Conservation (phyloP, 2,888 invertebrate genomes). For the Lepidocyrtinus sp. region DNA sequence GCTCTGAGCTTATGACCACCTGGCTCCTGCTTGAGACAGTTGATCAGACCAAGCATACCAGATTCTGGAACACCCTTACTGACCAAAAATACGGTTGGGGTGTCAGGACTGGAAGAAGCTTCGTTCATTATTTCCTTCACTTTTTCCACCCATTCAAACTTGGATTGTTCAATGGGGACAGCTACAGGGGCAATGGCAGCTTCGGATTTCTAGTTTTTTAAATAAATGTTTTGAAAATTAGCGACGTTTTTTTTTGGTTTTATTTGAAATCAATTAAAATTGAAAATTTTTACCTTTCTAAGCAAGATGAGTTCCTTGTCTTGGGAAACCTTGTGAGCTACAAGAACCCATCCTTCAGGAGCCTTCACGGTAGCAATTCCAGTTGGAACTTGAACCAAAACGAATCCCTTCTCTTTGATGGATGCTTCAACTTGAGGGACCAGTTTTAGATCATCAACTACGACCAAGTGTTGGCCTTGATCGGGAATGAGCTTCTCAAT, state of each 20-base stretch:
- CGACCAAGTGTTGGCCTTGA: slow-evolving; percentile 80
- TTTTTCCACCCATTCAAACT: slow-evolving; percentile 85
- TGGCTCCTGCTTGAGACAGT: slow-evolving; percentile 90
- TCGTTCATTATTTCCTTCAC: slow-evolving; percentile 84
- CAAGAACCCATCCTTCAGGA: slow-evolving; percentile 74
- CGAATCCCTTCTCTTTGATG: slow-evolving; percentile 80
- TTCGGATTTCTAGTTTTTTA: slow-evolving; percentile 55
- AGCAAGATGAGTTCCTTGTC: slow-evolving; percentile 80
- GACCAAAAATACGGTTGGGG: slow-evolving; percentile 76
- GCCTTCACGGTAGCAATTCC: slow-evolving; percentile 25
- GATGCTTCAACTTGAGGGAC: slow-evolving; percentile 76
- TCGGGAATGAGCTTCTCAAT: slow-evolving; percentile 76
- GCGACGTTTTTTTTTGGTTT: slow-evolving; percentile 5
- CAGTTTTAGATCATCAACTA: slow-evolving; percentile 77
- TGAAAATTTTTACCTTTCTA: slow-evolving; percentile 76
- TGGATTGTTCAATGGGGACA: slow-evolving; percentile 80
- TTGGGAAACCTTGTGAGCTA: slow-evolving; percentile 79
- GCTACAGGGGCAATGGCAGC: slow-evolving; percentile 72
- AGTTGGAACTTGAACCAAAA: slow-evolving; percentile 74
- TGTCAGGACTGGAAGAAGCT: slow-evolving; percentile 74
- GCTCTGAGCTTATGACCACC: slow-evolving; percentile 82
- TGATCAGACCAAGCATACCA: slow-evolving; percentile 90
- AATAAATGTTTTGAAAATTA: too few species aligned
- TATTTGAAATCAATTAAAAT: slow-evolving; percentile 57
- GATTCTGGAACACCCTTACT: slow-evolving; percentile 80